A percentile compares a stretch with the other conserved stretches of the same genome.
These are phyloP conservation scores for Zelleria hepariella DNA, from an alignment of 2,888 invertebrate species.

Conservation along the genomic window DNA sequence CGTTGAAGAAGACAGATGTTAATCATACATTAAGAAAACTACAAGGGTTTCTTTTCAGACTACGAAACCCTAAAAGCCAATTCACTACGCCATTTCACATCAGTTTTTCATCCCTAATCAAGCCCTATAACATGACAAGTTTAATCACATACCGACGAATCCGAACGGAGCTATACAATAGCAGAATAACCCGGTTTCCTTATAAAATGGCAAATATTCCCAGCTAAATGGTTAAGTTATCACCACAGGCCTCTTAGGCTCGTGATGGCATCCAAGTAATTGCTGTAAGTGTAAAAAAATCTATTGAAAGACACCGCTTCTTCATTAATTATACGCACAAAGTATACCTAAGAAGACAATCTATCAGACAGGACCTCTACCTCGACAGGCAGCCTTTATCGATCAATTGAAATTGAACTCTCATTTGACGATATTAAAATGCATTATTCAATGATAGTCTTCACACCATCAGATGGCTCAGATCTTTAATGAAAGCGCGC, in stretches of 20 bases:
- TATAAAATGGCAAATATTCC: background rate
- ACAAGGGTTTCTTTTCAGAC: no score
- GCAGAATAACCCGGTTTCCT: background rate
- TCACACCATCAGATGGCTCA: background rate
- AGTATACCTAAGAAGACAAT: constrained; percentile 5
- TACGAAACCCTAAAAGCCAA: no score
- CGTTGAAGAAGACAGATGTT: no score
- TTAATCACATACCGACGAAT: background rate
- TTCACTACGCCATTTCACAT: background rate
- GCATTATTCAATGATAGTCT: constrained; percentile 4
- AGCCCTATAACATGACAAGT: background rate
- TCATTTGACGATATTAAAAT: background rate
- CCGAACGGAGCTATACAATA: background rate
- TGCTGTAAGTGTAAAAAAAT: constrained; percentile 16
- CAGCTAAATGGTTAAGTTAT: constrained; percentile 5
- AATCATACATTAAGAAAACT: no score
- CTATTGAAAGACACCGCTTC: constrained; percentile 20
- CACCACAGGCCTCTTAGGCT: background rate
- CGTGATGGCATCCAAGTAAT: constrained; percentile 4
- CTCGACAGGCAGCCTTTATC: background rate
- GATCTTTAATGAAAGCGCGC: background rate
- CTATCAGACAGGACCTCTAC: constrained; percentile 5
- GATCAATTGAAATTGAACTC: background rate
- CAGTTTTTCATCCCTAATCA: background rate
- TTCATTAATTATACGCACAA: constrained; percentile 20